phyloP scores from a whole-genome alignment of 2,888 invertebrate genomes.

The Sicus ferrugineus region DNA sequence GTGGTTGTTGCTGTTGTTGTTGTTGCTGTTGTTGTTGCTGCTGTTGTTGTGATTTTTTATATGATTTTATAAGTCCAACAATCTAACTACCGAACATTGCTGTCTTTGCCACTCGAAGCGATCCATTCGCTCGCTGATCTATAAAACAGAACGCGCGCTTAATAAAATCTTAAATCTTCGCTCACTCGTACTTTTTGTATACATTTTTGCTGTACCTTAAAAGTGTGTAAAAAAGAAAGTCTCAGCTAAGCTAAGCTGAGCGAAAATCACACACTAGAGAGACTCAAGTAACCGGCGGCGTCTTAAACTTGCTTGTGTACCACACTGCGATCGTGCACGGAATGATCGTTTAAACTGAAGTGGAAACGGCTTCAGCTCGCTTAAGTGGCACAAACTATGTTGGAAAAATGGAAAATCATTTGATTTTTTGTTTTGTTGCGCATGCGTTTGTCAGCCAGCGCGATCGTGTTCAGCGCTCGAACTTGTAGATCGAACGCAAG shows the following conservation, averaged over 20 bases:
- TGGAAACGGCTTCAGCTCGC: background rate
- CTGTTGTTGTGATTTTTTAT: no score
- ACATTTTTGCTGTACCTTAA: background rate
- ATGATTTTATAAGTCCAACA: constrained; percentile 1
- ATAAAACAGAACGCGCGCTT: background rate
- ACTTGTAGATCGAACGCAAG: constrained; percentile 2
- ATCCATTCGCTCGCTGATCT: background rate
- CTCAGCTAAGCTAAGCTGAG: no score
- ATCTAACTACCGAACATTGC: no score
- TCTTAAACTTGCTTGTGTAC: constrained; percentile 23
- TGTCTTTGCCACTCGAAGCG: background rate
- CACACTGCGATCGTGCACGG: constrained; percentile 21
- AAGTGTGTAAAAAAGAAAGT: constrained; percentile 4
- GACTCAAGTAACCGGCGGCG: background rate
- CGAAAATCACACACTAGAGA: background rate
- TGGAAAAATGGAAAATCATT: background rate
- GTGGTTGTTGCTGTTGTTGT: no score
- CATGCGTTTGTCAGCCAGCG: background rate
- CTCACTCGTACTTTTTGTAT: background rate
- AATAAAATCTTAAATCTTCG: background rate
- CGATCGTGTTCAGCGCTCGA: constrained; percentile 5
- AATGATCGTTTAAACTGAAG: constrained; percentile 15
- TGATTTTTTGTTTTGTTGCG: no score
- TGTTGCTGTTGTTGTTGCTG: background rate
- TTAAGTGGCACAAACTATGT: constrained; percentile 16